These are phyloP conservation scores for Apis dorsata DNA, from an alignment of 1,140 invertebrate genomes.

Conservation along the genomic window DNA sequence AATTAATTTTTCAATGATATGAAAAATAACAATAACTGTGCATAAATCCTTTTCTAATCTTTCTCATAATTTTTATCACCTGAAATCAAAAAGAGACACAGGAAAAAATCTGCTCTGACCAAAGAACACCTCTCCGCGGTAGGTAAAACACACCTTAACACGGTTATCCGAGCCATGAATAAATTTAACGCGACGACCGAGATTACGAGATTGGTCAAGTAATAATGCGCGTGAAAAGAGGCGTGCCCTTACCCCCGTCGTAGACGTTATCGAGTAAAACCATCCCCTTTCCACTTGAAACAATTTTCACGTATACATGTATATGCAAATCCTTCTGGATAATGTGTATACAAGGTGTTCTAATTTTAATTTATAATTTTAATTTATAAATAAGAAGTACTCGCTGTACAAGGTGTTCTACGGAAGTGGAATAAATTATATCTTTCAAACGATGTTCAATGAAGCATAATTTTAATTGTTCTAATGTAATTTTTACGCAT, in stretches of 20 bases:
- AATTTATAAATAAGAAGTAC: too few relatives aligned
- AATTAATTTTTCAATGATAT: neutral
- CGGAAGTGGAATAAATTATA: too few relatives aligned
- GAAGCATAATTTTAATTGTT: too few relatives aligned
- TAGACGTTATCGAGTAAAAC: slow-evolving; percentile 50
- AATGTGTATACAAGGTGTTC: neutral
- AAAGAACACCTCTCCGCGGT: slow-evolving; percentile 47
- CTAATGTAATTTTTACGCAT: too few relatives aligned
- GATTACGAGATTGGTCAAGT: slow-evolving; percentile 61
- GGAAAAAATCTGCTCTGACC: neutral
- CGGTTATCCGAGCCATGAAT: slow-evolving; percentile 77
- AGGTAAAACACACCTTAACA: slow-evolving; percentile 75
- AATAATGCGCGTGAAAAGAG: slow-evolving; percentile 71
- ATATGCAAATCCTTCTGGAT: neutral
- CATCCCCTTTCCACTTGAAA: neutral
- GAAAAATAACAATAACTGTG: too few relatives aligned
- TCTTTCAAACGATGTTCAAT: too few relatives aligned
- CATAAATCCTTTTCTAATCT: neutral
- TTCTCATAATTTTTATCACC: neutral
- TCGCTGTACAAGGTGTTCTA: too few relatives aligned
- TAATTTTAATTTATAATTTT: too few relatives aligned
- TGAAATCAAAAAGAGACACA: neutral
- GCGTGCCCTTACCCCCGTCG: slow-evolving; percentile 46
- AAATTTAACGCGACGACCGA: slow-evolving; percentile 74
- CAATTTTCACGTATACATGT: slow-evolving; percentile 3